These are phyloP conservation scores for Elysia chlorotica DNA, from an alignment of 1,140 invertebrate genomes.

Conservation along the genomic window DNA sequence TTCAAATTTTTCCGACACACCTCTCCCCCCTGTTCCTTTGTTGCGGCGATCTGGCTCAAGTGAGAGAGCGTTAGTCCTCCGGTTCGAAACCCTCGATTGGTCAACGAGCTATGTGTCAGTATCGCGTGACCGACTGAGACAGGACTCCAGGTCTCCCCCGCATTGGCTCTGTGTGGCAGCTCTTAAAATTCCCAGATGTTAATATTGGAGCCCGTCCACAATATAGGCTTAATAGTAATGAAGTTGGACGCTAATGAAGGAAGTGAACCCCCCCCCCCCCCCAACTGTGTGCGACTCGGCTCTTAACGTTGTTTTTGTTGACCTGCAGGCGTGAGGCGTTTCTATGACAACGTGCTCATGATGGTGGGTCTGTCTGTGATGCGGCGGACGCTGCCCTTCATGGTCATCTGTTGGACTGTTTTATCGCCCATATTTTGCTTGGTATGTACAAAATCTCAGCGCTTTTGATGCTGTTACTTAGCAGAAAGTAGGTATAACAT, in stretches of 20 bases:
- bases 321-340: slow-evolving; percentile 64
- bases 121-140: no score
- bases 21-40: no score
- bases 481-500: not conserved
- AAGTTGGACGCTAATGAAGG: not conserved
- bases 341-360: slow-evolving; percentile 70
- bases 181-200: not conserved
- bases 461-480: not conserved
- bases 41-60: no score
- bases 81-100: no score
- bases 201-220: not conserved
- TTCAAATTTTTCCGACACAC: no score
- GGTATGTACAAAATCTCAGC: slow-evolving; percentile 57
- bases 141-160: no score
- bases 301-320: not conserved
- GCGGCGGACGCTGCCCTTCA: slow-evolving; percentile 66
- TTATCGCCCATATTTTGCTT: slow-evolving; percentile 69
- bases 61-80: no score
- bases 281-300: not conserved
- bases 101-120: no score
- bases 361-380: slow-evolving; percentile 67
- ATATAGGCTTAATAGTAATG: not conserved
- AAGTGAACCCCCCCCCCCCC: not conserved
- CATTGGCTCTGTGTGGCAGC: not conserved
- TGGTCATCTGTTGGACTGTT: slow-evolving; percentile 69